Percentiles rank a stretch among this genome's conserved stretches.
These are phyloP conservation scores for Eutolmus rufibarbis DNA, from an alignment of 2,888 invertebrate species.

Conservation along the genomic window DNA sequence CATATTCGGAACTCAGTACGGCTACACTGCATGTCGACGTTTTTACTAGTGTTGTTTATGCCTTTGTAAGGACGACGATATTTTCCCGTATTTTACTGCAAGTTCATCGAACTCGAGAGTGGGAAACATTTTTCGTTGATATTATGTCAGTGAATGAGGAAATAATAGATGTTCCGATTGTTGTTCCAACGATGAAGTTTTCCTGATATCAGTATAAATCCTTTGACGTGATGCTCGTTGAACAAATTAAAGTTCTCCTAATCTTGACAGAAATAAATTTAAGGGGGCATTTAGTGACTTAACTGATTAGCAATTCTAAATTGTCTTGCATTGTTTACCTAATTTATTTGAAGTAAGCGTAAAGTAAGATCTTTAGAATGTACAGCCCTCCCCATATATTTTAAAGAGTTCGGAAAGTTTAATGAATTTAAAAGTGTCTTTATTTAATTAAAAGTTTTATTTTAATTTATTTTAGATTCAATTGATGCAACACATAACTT, in stretches of 20 bases:
- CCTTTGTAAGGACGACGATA: constrained; percentile 11
- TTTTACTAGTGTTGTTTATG: constrained; percentile 29
- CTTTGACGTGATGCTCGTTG: neutral
- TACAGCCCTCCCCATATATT: neutral
- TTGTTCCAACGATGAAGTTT: neutral
- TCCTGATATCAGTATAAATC: neutral
- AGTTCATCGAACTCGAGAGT: constrained; percentile 21
- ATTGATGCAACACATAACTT: no score
- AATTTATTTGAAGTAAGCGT: neutral
- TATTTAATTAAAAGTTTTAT: neutral
- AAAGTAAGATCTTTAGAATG: neutral
- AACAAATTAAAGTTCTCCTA: neutral
- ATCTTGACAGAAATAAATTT: neutral
- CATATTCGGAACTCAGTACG: constrained; percentile 28
- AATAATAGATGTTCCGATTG: neutral
- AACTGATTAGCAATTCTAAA: neutral
- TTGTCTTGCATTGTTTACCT: neutral
- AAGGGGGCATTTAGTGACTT: neutral
- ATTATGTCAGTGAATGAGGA: neutral
- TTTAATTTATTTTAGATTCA: neutral
- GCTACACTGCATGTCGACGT: constrained; percentile 12
- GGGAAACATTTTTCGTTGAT: neutral
- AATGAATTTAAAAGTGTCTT: neutral
- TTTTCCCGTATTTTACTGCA: neutral
- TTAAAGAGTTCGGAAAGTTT: neutral